Conservation (phyloP, 2,888 invertebrate species). For the Lochmaea capreae region DNA sequence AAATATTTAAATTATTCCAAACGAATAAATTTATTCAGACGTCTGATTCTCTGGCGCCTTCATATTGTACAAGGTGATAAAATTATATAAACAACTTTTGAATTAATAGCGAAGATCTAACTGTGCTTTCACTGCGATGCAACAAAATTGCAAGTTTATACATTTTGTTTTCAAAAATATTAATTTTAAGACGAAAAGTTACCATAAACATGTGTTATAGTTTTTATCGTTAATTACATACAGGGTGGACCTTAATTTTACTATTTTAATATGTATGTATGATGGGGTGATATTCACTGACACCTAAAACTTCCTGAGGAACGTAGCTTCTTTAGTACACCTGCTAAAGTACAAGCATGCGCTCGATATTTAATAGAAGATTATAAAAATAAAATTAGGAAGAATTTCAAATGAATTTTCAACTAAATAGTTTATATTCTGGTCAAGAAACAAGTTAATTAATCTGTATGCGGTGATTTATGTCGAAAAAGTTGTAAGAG, state of each 20-base stretch:
- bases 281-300: too few species aligned
- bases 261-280: too few species aligned
- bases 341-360: too few species aligned
- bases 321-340: too few species aligned
- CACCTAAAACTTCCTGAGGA: too few species aligned
- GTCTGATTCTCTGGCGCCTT: constrained; percentile 30
- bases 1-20: constrained; percentile 33
- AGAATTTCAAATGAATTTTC: too few species aligned
- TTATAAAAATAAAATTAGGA: too few species aligned
- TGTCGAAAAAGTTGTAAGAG: background rate
- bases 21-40: constrained; percentile 31
- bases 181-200: too few species aligned
- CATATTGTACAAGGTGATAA: constrained; percentile 15
- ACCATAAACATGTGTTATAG: too few species aligned
- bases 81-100: background rate
- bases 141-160: background rate
- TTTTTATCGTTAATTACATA: too few species aligned
- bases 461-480: background rate
- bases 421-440: background rate
- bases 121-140: background rate
- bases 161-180: background rate
- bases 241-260: too few species aligned
- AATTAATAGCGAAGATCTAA: background rate
- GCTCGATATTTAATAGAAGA: too few species aligned
- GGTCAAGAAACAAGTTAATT: background rate